Evolutionary conservation across 1,140 invertebrate species (phyloP).

Genomic region (Trachelipus rathkii): DNA sequence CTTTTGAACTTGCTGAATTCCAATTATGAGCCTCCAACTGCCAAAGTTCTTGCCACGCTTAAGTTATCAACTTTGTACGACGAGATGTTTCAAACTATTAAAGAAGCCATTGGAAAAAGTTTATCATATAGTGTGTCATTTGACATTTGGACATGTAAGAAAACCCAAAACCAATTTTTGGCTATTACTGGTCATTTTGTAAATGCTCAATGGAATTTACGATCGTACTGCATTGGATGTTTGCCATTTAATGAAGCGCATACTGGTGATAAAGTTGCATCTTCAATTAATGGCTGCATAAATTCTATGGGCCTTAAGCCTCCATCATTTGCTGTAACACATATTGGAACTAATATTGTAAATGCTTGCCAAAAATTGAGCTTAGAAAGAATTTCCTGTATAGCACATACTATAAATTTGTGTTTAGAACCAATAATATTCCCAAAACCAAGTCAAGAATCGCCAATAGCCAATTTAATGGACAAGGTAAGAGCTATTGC

Average conservation of each 20-base stretch:
- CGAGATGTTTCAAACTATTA: no score
- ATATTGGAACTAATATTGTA: neutral
- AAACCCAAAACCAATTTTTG: no score
- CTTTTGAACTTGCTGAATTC: no score
- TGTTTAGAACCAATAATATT: neutral
- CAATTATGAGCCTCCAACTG: no score
- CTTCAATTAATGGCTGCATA: neutral
- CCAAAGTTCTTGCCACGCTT: no score
- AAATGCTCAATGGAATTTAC: neutral
- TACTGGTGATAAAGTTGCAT: neutral
- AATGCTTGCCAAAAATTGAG: neutral
- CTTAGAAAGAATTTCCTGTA: neutral
- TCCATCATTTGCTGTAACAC: neutral
- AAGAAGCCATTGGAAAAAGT: no score
- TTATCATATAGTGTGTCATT: no score
- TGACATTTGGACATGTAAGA: no score
- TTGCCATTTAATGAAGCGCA: neutral
- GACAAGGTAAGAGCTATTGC: neutral
- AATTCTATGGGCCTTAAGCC: neutral
- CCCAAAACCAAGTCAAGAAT: neutral
- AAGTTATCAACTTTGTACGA: no score
- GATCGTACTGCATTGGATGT: neutral
- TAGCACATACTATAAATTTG: slow-evolving; percentile 1
- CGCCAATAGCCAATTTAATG: neutral
- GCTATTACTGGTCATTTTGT: neutral